Base-by-base conservation (phyloP, 2,797 vertebrate genomes). In the Etheostoma nigrum region DNA sequence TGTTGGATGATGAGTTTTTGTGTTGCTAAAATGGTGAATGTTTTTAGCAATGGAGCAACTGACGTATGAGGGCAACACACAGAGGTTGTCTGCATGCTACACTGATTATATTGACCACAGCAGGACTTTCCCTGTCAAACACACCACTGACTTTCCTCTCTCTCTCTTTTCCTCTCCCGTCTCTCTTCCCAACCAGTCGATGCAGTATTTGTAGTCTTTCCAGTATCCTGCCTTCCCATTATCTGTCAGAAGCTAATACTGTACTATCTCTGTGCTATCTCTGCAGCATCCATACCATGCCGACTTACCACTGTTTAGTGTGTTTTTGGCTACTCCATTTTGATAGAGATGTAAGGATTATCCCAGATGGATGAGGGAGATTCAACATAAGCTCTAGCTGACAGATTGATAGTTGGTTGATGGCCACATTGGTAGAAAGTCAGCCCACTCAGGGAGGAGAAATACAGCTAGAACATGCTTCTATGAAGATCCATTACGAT, bases 291-390 rank as follows among this genome's bases (percentile, higher is more conserved):
- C 62, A 71, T 60, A 79, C 40, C 57, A 73, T 33, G 33, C 62
- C 42, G 72, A 60, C 79, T 65, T 74, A 76, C 83, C 33, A 54
- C 61, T 36, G 51, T 69, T 62, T 59, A 86, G 67, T 83, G 55
- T 74, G 58, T 80, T 87, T 91, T 80, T 74, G 66, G 63, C 57
- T 51, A 36, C 71, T 81, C 67, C 60, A 79, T 91, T 87, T 83
- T 75, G 81, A 84, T 75, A 87, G 63, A 84, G 86, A 90, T 83
- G 69, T 83, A 77, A 80, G 74, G 85, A 88, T 90, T 89, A 88
- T 84, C 82, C 72, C 54, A 74, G 78, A 87, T 85, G 88, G 78
- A 91, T 76, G 78, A 82, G 64, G 69, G 77, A 79, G 80, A 79
- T 81, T 88, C 60, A 64, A 57, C 40, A 58, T 86, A 74, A 81